Conservation (phyloP, 2,888 invertebrate genomes). For the Deroplatys truncata region DNA sequence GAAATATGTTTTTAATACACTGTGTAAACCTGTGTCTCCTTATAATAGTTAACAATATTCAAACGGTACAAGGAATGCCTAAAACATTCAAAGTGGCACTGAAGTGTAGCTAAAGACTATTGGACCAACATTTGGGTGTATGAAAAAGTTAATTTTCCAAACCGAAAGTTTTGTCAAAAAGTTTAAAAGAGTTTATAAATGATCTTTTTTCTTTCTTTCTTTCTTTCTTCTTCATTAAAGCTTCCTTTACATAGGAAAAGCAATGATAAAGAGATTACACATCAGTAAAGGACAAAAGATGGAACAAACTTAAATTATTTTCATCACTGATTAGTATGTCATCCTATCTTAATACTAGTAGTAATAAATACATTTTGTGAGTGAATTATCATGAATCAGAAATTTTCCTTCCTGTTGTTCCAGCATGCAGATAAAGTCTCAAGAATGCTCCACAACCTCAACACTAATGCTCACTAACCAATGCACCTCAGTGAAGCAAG, state of each 20-base stretch:
- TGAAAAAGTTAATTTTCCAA: neutral
- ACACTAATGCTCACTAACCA: neutral
- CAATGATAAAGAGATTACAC: neutral
- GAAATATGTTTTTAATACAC: neutral
- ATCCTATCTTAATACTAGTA: neutral
- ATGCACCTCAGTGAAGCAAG: neutral
- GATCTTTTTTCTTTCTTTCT: too few relatives aligned
- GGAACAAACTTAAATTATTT: neutral
- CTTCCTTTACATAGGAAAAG: neutral
- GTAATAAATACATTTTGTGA: neutral
- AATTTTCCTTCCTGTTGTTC: neutral
- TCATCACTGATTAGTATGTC: neutral
- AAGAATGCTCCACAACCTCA: neutral
- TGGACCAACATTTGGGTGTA: neutral
- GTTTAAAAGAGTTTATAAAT: neutral
- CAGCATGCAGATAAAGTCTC: neutral
- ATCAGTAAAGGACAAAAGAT: neutral
- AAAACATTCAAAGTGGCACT: slow-evolving; percentile 5
- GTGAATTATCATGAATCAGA: neutral
- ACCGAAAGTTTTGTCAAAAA: neutral
- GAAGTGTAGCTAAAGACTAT: neutral
- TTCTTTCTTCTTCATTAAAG: neutral
- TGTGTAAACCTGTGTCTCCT: neutral
- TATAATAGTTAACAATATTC: neutral
- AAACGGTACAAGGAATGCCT: neutral